These are phyloP conservation scores for Scaptomyza polygonia DNA, from an alignment of 2,888 invertebrate species.

Conservation along the genomic window DNA sequence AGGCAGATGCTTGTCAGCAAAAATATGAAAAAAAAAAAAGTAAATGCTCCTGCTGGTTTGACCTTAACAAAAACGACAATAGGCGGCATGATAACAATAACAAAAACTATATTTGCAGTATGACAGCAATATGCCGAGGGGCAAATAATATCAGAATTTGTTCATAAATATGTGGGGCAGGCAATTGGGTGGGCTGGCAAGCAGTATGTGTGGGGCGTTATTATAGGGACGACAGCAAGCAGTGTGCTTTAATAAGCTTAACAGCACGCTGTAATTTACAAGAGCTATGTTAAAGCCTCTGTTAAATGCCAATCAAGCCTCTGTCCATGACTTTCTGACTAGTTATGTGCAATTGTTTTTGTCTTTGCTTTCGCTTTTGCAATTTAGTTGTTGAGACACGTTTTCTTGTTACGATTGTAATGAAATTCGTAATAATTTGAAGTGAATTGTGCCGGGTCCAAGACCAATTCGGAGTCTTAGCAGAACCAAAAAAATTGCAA, in stretches of 20 bases:
- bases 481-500: constrained; percentile 38
- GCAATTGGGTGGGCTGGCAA: neutral
- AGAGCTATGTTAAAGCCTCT: constrained; percentile 32
- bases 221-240: neutral
- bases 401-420: constrained; percentile 79
- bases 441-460: constrained; percentile 65
- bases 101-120: constrained; percentile 42
- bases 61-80: constrained; percentile 45
- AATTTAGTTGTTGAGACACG: constrained; percentile 78
- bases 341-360: constrained; percentile 56
- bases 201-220: constrained; percentile 14
- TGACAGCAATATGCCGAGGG: constrained; percentile 60
- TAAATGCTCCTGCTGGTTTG: constrained; percentile 56
- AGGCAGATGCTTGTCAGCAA: constrained; percentile 65
- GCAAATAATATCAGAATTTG: constrained; percentile 42
- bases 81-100: constrained; percentile 56
- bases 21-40: constrained; percentile 31
- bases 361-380: constrained; percentile 58
- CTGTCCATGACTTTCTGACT: constrained; percentile 31
- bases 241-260: constrained; percentile 13
- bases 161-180: constrained; percentile 5
- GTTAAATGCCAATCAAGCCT: constrained; percentile 68
- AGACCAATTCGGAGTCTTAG: neutral
- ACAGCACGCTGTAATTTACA: constrained; percentile 15
- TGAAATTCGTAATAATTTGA: constrained; percentile 77